Percentiles rank a stretch among this genome's conserved stretches.
phyloP scores from a whole-genome alignment of 1,140 invertebrate genomes.

The Diachasma alloeum region DNA sequence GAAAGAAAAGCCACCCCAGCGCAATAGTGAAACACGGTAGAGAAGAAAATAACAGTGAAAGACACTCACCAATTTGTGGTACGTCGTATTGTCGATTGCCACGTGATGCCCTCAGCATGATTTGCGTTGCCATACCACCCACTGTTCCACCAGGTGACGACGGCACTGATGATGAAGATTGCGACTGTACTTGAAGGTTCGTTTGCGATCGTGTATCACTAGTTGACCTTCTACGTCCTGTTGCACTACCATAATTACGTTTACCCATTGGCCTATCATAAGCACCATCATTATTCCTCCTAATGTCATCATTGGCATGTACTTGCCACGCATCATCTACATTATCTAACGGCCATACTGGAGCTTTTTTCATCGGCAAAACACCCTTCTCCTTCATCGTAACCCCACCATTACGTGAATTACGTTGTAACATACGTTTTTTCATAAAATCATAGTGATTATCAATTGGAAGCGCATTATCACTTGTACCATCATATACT shows the following conservation, averaged over 20 bases:
- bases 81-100: conserved; percentile 74
- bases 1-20: neutral
- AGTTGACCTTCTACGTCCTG: neutral
- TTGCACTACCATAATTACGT: conserved; percentile 8
- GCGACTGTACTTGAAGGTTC: neutral
- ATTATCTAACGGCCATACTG: neutral
- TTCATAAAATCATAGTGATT: neutral
- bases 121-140: conserved; percentile 65
- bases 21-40: neutral
- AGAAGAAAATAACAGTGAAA: conserved; percentile 22
- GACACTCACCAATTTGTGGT: conserved; percentile 74
- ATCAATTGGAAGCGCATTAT: conserved; percentile 12
- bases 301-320: neutral
- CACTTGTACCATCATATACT: neutral
- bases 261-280: neutral
- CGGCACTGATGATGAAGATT: neutral
- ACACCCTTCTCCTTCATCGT: neutral
- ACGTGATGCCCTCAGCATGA: conserved; percentile 72
- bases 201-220: neutral
- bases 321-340: neutral
- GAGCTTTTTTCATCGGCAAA: neutral
- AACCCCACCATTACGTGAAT: neutral
- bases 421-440: neutral
- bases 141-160: conserved; percentile 33
- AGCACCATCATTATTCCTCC: neutral